These are phyloP conservation scores for Campopleginae sp. DNA, from an alignment of 2,888 invertebrate genomes.

Conservation along the genomic window DNA sequence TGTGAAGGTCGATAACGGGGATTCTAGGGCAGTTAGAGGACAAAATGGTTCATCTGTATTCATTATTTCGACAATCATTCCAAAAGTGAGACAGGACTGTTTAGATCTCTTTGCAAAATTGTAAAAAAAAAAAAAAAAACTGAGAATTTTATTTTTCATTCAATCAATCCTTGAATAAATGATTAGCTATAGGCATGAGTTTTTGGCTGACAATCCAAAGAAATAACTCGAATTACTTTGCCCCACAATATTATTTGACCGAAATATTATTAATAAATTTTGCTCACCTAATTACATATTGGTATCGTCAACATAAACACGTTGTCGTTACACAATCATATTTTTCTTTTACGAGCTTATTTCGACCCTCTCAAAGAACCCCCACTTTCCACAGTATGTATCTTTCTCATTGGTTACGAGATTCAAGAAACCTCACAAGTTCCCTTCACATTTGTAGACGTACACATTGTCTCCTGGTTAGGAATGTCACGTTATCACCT, in stretches of 20 bases:
- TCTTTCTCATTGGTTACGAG: conserved; percentile 75
- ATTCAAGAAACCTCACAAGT: conserved; percentile 78
- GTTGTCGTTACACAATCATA: conserved; percentile 71
- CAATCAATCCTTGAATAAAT: neutral
- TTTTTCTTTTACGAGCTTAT: conserved; percentile 73
- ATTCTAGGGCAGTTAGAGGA: too few relatives aligned
- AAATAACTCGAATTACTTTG: neutral
- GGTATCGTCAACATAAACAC: neutral
- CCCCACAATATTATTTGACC: neutral
- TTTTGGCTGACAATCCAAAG: neutral
- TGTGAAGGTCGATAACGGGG: too few relatives aligned
- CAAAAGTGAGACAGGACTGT: too few relatives aligned
- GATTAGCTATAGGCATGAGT: neutral
- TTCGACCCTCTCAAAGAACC: conserved; percentile 71
- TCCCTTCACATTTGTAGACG: conserved; percentile 73
- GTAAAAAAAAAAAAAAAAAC: too few relatives aligned
- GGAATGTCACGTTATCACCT: conserved; percentile 63
- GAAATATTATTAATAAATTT: neutral
- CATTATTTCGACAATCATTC: too few relatives aligned
- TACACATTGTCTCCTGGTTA: conserved; percentile 67
- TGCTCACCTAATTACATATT: neutral
- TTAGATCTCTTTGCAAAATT: too few relatives aligned
- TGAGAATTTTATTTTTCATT: too few relatives aligned
- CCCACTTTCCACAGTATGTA: conserved; percentile 73
- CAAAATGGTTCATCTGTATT: too few relatives aligned